Percentiles rank a stretch among this genome's conserved stretches.
phyloP scores from a whole-genome alignment of 2,113 vertebrate genomes.

The Rissa tridactyla region DNA sequence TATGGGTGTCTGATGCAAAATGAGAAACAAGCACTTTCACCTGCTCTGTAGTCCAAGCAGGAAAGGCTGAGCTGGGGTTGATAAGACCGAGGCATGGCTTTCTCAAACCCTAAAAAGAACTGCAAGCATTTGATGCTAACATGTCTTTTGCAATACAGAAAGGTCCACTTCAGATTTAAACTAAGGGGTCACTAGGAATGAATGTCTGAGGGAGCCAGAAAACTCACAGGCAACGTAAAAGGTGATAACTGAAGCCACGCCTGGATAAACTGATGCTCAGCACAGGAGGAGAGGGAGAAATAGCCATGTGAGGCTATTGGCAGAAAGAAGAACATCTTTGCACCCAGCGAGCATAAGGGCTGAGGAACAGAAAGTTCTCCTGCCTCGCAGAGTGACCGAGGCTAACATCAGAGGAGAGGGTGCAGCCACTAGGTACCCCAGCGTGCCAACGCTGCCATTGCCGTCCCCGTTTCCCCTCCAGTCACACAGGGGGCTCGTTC shows the following conservation, averaged over 20 bases:
- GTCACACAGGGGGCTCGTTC: accelerated
- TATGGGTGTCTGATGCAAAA: accelerated
- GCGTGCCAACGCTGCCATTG: accelerated
- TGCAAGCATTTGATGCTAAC: accelerated
- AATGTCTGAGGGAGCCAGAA: background rate
- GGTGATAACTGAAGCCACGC: accelerated
- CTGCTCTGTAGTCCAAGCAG: background rate
- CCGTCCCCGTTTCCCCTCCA: background rate
- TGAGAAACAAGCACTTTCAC: background rate
- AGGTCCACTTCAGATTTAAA: background rate
- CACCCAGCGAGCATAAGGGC: background rate
- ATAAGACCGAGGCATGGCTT: accelerated
- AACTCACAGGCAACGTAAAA: background rate
- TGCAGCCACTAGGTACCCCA: no score
- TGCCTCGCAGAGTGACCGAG: background rate
- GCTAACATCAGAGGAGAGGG: background rate
- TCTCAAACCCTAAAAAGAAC: background rate
- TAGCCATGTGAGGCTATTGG: accelerated
- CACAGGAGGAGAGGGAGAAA: background rate
- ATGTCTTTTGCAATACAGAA: background rate
- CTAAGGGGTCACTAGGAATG: background rate
- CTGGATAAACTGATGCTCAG: background rate
- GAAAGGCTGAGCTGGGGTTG: background rate
- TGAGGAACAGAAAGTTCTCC: background rate
- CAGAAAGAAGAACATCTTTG: background rate